Percentiles rank a stretch among this genome's conserved stretches.
phyloP scores from a whole-genome alignment of 2,113 vertebrate genomes.

The Marcusenius ussheri region DNA sequence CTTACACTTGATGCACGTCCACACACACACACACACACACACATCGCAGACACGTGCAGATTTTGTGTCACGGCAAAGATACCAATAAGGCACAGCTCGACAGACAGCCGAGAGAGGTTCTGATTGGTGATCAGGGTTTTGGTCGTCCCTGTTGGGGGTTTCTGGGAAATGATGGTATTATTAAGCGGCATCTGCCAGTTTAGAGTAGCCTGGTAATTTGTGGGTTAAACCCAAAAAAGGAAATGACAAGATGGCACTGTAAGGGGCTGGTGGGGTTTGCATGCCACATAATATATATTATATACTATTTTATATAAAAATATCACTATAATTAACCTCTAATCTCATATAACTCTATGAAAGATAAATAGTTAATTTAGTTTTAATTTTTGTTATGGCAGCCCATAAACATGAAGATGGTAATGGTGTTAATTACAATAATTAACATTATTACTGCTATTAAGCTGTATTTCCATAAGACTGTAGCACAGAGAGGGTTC shows the following conservation, averaged over 20 bases:
- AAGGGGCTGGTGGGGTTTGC: not conserved
- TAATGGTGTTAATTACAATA: not conserved
- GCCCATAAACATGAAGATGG: not conserved
- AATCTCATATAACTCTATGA: not conserved
- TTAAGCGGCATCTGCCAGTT: not conserved
- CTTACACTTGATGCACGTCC: not conserved
- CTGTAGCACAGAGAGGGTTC: not conserved
- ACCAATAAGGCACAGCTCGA: not conserved
- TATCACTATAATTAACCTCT: not conserved
- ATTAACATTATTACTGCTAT: not conserved
- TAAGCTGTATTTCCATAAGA: not conserved
- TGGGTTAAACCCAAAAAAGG: not conserved
- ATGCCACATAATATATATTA: not conserved
- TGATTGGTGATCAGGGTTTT: not conserved
- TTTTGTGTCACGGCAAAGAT: not conserved
- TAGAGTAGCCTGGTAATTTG: not conserved
- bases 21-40: not conserved
- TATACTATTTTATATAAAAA: not conserved
- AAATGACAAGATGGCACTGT: not conserved
- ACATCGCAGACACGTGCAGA: not conserved
- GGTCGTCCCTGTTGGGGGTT: not conserved
- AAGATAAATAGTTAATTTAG: not conserved
- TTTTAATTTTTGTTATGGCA: not conserved
- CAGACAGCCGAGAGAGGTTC: not conserved
- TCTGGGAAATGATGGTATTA: not conserved